These are phyloP conservation scores for Tethea ocularis DNA, from an alignment of 2,888 invertebrate genomes.

Conservation along the genomic window DNA sequence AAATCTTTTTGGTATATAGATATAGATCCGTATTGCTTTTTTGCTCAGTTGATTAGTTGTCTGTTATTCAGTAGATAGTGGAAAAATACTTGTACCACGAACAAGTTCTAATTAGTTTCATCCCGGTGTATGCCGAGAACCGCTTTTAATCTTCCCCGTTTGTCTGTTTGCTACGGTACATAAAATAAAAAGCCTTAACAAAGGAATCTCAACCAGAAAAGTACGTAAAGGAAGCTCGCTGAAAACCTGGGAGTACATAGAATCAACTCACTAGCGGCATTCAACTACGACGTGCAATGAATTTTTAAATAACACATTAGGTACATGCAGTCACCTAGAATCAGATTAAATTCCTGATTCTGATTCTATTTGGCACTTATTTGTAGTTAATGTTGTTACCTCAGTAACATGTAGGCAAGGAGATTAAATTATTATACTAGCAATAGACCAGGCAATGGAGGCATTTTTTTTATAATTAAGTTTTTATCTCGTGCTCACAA, in stretches of 20 bases:
- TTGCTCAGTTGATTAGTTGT: neutral
- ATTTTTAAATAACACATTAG: constrained; percentile 41
- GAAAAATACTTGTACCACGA: neutral
- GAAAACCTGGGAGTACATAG: constrained; percentile 14
- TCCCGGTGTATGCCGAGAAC: neutral
- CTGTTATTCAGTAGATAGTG: neutral
- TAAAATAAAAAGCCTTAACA: constrained; percentile 2
- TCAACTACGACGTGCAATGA: constrained; percentile 36
- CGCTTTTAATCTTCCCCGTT: neutral
- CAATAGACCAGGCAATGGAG: too few species aligned
- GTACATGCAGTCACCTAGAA: constrained; percentile 23
- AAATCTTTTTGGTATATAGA: neutral
- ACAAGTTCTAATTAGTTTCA: constrained; percentile 3
- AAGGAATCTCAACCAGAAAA: neutral
- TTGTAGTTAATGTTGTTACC: neutral
- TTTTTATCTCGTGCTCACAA: too few species aligned
- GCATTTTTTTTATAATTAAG: too few species aligned
- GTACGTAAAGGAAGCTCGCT: neutral
- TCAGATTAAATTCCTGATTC: constrained; percentile 43
- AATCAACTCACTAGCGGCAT: constrained; percentile 21
- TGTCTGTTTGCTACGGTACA: neutral
- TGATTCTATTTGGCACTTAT: constrained; percentile 18
- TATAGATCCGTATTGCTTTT: neutral
- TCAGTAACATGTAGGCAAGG: too few species aligned
- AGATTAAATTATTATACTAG: too few species aligned